Evolutionary conservation across 2,113 vertebrate species (phyloP).

Genomic region (Poeciliopsis prolifica): DNA sequence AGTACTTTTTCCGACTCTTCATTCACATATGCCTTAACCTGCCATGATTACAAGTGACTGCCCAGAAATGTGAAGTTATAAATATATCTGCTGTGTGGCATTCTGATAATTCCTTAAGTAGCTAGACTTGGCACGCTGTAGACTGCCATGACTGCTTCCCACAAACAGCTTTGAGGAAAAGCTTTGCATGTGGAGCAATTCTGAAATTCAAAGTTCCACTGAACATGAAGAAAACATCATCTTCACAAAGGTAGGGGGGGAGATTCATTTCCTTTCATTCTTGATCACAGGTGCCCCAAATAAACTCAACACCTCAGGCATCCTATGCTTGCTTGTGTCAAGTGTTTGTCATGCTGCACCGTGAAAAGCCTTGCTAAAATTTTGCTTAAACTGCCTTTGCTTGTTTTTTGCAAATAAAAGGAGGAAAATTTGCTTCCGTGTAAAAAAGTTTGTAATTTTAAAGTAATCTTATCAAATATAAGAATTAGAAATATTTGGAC

Average conservation of each 20-base stretch:
- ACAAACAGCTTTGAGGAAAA: conserved; percentile 42
- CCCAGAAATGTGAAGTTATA: conserved; percentile 10
- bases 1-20: background rate
- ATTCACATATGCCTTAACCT: conserved; percentile 4
- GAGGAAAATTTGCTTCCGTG: background rate
- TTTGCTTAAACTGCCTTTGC: background rate
- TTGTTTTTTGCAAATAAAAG: background rate
- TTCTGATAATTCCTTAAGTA: conserved; percentile 33
- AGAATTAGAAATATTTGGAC: background rate
- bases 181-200: conserved; percentile 50
- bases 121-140: background rate
- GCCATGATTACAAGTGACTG: background rate
- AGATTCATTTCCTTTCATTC: conserved; percentile 40
- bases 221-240: conserved; percentile 21
- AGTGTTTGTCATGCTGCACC: background rate
- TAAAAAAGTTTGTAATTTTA: background rate
- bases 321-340: conserved; percentile 14
- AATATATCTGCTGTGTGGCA: background rate
- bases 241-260: conserved; percentile 21
- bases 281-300: conserved; percentile 46
- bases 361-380: background rate
- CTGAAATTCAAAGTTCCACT: conserved; percentile 47
- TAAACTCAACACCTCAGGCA: conserved; percentile 21
- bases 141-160: conserved; percentile 24
- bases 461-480: background rate